Base-by-base conservation (phyloP, 2,797 vertebrate species). In the Lateolabrax maculatus region DNA sequence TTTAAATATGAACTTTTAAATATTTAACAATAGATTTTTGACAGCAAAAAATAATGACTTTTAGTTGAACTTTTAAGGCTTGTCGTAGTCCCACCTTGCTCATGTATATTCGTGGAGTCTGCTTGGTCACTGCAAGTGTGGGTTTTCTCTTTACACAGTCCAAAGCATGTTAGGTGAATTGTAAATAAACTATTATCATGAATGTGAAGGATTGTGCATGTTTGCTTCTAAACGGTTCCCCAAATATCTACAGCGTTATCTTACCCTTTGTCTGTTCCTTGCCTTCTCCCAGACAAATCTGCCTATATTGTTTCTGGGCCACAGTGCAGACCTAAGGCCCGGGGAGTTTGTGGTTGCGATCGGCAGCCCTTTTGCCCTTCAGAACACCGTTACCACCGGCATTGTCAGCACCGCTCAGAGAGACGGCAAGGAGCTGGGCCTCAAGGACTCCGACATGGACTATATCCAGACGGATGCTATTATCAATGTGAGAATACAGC, bases 331-430 rank as follows among this genome's bases (percentile, higher is more conserved):
- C 91, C 91, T 99, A 85, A 95, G 98, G 49, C 97, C 98, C 0
- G 98, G 98, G 2, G 98, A 99, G 90, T 99, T 99, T 43, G 98
- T 98, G 67, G 98, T 99, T 51, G 98, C 98, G 0, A 98, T 99
- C 3, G 98, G 98, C 72, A 99, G 98, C 69, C 98, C 98, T 0
- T 99, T 99, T 51, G 97, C 97, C 71, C 93, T 99, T 15, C 98
- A 99, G 93, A 99, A 99, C 93, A 98, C 98, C 0, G 98, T 99
- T 78, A 99, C 98, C 27, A 98, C 97, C 0, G 98, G 98, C 8
- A 98, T 99, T 6, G 97, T 99, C 77, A 99, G 98, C 93, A 97
- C 97, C 0, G 97, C 98, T 10, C 97, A 99, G 94, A 91, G 98
- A 52, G 98, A 98, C 0, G 98, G 98, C 75, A 96, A 94, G 84